These are phyloP conservation scores for Pseudochirops cupreus DNA, from an alignment of 2,797 vertebrate genomes.

Conservation along the genomic window DNA sequence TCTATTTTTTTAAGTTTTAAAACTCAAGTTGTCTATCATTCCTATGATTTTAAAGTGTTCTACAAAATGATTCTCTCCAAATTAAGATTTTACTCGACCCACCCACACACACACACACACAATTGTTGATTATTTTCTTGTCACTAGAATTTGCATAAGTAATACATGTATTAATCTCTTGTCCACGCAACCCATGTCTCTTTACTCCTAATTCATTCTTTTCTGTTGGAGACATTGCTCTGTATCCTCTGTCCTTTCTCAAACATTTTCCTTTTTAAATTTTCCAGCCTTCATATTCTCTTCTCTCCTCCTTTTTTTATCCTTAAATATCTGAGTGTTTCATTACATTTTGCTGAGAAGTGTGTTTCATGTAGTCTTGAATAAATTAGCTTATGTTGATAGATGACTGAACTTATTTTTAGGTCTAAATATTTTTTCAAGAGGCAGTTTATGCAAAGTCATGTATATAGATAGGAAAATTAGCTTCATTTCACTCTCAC, in stretches of 20 bases:
- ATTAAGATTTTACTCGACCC: background rate
- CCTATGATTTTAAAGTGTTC: background rate
- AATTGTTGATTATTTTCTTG: background rate
- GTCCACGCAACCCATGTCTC: background rate
- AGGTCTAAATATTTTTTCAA: slow-evolving; percentile 50
- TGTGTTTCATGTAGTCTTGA: slow-evolving; percentile 36
- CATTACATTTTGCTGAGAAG: slow-evolving; percentile 40
- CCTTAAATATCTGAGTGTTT: background rate
- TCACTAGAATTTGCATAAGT: background rate
- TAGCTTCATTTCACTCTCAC: background rate
- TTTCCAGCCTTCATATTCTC: background rate
- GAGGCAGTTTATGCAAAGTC: slow-evolving; percentile 8
- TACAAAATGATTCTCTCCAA: slow-evolving; percentile 22
- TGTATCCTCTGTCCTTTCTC: background rate
- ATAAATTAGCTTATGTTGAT: slow-evolving; percentile 45
- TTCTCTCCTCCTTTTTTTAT: background rate
- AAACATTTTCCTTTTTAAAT: background rate
- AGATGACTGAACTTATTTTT: background rate
- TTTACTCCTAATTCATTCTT: background rate
- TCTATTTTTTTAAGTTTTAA: background rate
- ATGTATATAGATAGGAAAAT: background rate
- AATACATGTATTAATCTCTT: background rate
- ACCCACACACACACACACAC: background rate
- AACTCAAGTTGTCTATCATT: background rate
- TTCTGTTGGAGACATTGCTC: background rate